phyloP scores from a whole-genome alignment of 2,797 vertebrate species.

The Alosa sapidissima region DNA sequence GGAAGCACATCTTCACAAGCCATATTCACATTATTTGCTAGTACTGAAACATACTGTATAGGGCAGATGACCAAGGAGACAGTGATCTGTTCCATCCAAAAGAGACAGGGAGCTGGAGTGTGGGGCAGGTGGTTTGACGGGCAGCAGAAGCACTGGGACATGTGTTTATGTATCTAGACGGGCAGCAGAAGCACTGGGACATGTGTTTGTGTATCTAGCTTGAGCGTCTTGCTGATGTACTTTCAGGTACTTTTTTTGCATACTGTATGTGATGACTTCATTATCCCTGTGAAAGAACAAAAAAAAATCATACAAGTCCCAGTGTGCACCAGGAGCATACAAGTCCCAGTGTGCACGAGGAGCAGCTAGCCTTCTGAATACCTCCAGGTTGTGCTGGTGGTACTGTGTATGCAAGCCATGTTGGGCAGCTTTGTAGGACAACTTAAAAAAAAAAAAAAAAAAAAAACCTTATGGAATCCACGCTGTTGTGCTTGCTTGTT shows the following conservation, averaged over 20 bases:
- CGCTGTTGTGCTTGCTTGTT: background rate
- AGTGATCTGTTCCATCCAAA: background rate
- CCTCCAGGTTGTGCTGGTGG: background rate
- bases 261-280: background rate
- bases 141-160: background rate
- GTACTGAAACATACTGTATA: background rate
- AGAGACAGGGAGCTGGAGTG: background rate
- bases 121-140: background rate
- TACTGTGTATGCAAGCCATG: background rate
- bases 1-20: slow-evolving; percentile 65
- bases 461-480: background rate
- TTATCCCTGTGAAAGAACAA: background rate
- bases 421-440: background rate
- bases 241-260: background rate
- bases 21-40: slow-evolving; percentile 10
- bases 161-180: background rate
- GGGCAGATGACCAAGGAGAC: background rate
- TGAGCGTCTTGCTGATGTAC: background rate
- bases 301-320: background rate
- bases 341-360: background rate
- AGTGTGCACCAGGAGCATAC: background rate
- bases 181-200: background rate
- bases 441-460: no score
- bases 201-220: background rate
- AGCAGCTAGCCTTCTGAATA: background rate